Percentiles rank a stretch among this genome's conserved stretches.
phyloP scores from a whole-genome alignment of 92 coral and sea anemone genomes.

The Meandrina meandrites region DNA sequence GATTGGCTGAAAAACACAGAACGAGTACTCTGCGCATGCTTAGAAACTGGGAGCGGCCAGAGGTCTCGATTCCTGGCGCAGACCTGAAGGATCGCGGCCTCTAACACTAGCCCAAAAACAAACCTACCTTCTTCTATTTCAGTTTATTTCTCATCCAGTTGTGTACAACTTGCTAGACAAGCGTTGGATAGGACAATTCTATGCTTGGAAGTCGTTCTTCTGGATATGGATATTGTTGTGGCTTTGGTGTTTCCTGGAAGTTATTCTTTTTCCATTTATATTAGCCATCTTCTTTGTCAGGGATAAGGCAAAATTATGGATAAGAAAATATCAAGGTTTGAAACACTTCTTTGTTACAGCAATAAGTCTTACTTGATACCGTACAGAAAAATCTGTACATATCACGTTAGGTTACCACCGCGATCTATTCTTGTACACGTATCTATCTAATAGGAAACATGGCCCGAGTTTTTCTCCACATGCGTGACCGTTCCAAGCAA shows the following conservation, averaged over 20 bases:
- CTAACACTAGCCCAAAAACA: no score
- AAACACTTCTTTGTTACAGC: background rate
- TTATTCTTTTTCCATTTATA: background rate
- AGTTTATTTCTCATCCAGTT: constrained; percentile 11
- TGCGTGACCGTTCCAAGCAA: background rate
- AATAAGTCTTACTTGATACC: background rate
- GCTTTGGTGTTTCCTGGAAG: constrained; percentile 1
- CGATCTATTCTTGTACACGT: no score
- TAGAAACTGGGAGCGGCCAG: no score
- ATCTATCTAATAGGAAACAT: no score
- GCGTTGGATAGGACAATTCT: constrained; percentile 3
- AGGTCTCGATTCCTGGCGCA: no score
- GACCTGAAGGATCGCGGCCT: no score
- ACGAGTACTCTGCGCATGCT: no score
- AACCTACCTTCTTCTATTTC: background rate
- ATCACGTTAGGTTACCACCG: no score
- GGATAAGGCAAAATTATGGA: background rate
- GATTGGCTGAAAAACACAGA: no score
- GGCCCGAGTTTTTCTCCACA: background rate
- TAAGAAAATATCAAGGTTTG: constrained; percentile 2
- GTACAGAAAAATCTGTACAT: no score
- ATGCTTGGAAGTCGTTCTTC: background rate
- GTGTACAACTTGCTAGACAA: constrained; percentile 11
- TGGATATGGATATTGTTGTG: background rate
- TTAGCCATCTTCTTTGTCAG: background rate